Evolutionary conservation across 2,888 invertebrate genomes (phyloP), one percentile per base, ranked within the genome.

Genomic region (Gymnoscelis rufifasciata): DNA sequence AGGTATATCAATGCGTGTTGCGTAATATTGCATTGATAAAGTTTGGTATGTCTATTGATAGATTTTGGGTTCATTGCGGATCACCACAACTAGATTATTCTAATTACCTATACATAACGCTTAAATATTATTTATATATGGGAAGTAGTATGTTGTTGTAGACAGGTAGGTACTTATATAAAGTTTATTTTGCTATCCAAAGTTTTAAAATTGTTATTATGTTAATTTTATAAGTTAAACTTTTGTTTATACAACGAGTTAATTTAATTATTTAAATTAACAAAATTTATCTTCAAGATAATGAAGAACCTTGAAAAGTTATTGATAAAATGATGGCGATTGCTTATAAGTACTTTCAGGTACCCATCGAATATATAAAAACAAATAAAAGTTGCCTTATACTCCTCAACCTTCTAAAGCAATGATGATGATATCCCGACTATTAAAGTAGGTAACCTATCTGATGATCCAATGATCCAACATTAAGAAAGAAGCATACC

Each of bases 1-100:
- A n/a, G n/a, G n/a, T n/a, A 39, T 48, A 47, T 50, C 50, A 43
- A 54, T 66, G 62, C 59, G 52, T 39, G 54, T 74, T 72, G 70
- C 68, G 68, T 68, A 68, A 71, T 64, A 57, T 46, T 52, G 39
- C 51, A 43, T 52, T 49, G 54, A 52, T 56, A 45, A 50, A 51
- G 43, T 48, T 47, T 41, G 47, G 41, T 52, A 37, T 52, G 44
- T 53, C 38, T 47, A 41, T 36, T 36, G 38, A 49, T 49, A 38
- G 31, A 31, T 36, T 43, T 49, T 44, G 15, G 49, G 44, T 38
- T 40, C 13, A 30, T 31, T 44, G 36, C 26, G n/a, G 19, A 36
- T 43, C 7, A 37, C 5, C 19, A n/a, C n/a, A n/a, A n/a, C n/a
- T n/a, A n/a, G n/a, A n/a, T n/a, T n/a, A n/a, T n/a, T n/a, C n/a